Percentiles rank a stretch among this genome's conserved stretches.
These are phyloP conservation scores for Hoplodrina ambigua DNA, from an alignment of 2,888 invertebrate genomes.

Conservation along the genomic window DNA sequence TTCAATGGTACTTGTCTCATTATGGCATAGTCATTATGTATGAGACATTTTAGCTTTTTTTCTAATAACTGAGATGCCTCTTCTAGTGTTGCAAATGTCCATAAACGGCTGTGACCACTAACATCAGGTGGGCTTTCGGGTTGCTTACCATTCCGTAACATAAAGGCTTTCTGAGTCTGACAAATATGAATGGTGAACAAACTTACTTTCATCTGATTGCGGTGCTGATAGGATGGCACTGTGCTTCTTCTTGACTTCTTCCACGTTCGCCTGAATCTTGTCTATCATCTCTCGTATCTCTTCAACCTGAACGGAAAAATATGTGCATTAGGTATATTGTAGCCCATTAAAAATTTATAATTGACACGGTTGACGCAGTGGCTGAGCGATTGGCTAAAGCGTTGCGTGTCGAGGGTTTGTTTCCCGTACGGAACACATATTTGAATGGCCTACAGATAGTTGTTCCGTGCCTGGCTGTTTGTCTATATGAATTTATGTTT, in stretches of 20 bases:
- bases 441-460: too few species aligned
- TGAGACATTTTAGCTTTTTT: background rate
- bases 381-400: too few species aligned
- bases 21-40: too few species aligned
- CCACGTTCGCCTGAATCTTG: constrained; percentile 99
- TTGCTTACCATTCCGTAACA: background rate
- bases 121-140: background rate
- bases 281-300: constrained; percentile 99
- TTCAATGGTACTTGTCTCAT: background rate
- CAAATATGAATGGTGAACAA: background rate
- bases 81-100: background rate
- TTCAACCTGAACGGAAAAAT: constrained; percentile 94
- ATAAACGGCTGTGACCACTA: background rate
- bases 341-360: background rate
- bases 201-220: constrained; percentile 99
- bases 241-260: constrained; percentile 99
- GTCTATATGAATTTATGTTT: too few species aligned
- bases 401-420: too few species aligned
- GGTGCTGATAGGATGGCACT: constrained; percentile 99
- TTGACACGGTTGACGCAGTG: background rate
- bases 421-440: too few species aligned
- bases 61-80: background rate
- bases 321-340: constrained; percentile 5
- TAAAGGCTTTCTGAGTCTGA: background rate
- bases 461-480: too few species aligned